These are phyloP conservation scores for Trypoxylus dichotomus DNA, from an alignment of 1,140 invertebrate species.

Conservation along the genomic window DNA sequence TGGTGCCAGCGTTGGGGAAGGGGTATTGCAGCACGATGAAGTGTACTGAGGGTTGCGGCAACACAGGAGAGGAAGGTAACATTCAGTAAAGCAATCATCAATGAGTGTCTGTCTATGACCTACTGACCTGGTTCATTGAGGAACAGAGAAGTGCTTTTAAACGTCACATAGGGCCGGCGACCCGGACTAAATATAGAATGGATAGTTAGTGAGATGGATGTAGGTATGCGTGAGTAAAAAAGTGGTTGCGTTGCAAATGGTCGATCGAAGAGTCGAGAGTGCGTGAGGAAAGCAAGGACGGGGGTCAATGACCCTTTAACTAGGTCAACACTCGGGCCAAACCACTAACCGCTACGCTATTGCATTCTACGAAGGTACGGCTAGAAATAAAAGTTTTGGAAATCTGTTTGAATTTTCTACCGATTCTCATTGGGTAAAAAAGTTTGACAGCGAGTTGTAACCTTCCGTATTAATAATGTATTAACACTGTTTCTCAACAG, in stretches of 20 bases:
- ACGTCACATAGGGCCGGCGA: constrained; percentile 9
- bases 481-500: no score
- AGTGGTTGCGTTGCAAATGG: neutral
- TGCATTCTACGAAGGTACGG: neutral
- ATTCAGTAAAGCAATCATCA: constrained; percentile 13
- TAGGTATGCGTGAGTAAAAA: neutral
- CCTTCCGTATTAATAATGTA: no score
- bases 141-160: constrained; percentile 9
- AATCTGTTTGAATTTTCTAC: neutral
- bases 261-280: neutral
- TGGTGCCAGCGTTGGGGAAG: neutral
- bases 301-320: neutral
- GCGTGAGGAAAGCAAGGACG: neutral
- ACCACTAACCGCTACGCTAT: neutral
- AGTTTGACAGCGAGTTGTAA: neutral
- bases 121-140: constrained; percentile 23
- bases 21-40: neutral
- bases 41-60: neutral
- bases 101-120: constrained; percentile 21
- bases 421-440: neutral
- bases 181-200: constrained; percentile 16
- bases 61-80: neutral
- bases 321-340: neutral
- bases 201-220: neutral
- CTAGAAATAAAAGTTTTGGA: neutral